Percentiles rank a stretch among this genome's conserved stretches.
phyloP scores from a whole-genome alignment of 2,888 invertebrate genomes.

The Pharmacophagus antenor region DNA sequence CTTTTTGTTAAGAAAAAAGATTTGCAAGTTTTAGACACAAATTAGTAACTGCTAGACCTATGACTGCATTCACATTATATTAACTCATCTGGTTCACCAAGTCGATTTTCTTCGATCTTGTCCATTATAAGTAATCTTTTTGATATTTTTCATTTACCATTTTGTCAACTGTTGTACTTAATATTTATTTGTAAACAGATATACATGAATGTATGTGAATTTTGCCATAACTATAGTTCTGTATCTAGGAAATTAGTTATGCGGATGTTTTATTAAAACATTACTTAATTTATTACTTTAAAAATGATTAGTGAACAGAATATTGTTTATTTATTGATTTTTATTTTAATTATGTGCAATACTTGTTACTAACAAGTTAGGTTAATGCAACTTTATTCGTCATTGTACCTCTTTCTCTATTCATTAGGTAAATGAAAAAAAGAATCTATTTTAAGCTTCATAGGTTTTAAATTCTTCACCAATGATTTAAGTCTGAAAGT shows the following conservation, averaged over 20 bases:
- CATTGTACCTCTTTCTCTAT: background rate
- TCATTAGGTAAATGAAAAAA: background rate
- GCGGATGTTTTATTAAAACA: too few relatives aligned
- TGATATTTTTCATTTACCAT: too few relatives aligned
- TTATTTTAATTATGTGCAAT: background rate
- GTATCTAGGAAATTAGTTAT: too few relatives aligned
- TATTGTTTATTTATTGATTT: background rate
- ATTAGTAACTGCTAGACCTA: background rate
- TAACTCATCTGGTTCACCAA: background rate
- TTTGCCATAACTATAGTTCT: background rate
- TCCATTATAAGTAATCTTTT: too few relatives aligned
- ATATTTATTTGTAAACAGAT: too few relatives aligned
- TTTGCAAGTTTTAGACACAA: background rate
- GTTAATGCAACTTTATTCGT: background rate
- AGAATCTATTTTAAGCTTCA: too few relatives aligned
- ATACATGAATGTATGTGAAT: too few relatives aligned
- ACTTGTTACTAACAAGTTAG: background rate
- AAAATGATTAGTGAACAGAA: too few relatives aligned
- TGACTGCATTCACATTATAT: background rate
- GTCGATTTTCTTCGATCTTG: background rate
- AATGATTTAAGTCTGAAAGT: too few relatives aligned
- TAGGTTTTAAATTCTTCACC: too few relatives aligned
- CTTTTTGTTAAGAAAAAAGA: constrained; percentile 26
- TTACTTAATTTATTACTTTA: too few relatives aligned
- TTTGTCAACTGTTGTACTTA: too few relatives aligned